Base-by-base conservation (phyloP, 2,113 vertebrate species). In the Pedionomus torquatus region DNA sequence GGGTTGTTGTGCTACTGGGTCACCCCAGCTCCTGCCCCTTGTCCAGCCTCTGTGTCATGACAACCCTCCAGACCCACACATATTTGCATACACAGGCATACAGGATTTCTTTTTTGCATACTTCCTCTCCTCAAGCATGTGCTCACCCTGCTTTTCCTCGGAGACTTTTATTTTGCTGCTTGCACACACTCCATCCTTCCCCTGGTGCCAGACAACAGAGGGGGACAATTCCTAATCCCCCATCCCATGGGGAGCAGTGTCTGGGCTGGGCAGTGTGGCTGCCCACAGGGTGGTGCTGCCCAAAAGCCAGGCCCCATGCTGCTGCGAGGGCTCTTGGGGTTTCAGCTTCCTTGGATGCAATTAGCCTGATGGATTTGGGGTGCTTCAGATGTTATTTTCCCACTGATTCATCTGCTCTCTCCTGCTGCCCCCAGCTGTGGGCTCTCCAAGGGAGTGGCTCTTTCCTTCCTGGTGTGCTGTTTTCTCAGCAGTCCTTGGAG, bases 31-130 rank as follows among this genome's bases (percentile, higher is more conserved):
- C 25, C 13, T 10, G 6, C 61, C 75, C 75, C 58, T 78, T 7
- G 3, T 30, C 58, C 5, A 4, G 12, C 44, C 6, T 12, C 49
- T 35, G 61, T 7, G 1, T 17, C 61, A 30, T 5, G 3, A 6
- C 25, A 4, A 4, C 25, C 49, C n/a, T 30, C 33, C 63, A 37
- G 33, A 14, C 41, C 41, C 63, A 10, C 4, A 3, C 25, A 4
- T 1, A 8, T 39, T 23, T 30, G 55, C 35, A 7, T 1, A 13
- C 10, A 7, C 51, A 7, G 0, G 2, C 1, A 5, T 30, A 25
- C 17, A 2, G 14, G 18, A 16, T 14, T 92, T 44, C 68, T 58
- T 57, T 30, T 49, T 21, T 49, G 90, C 44, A 20, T 7, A 10
- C 46, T 79, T 28, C 13, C 46, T 39, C 63, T 63, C 49, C 19